These are phyloP conservation scores for Hydrozoanthus gracilis DNA, from an alignment of 92 coral and sea anemone genomes.

Conservation along the genomic window DNA sequence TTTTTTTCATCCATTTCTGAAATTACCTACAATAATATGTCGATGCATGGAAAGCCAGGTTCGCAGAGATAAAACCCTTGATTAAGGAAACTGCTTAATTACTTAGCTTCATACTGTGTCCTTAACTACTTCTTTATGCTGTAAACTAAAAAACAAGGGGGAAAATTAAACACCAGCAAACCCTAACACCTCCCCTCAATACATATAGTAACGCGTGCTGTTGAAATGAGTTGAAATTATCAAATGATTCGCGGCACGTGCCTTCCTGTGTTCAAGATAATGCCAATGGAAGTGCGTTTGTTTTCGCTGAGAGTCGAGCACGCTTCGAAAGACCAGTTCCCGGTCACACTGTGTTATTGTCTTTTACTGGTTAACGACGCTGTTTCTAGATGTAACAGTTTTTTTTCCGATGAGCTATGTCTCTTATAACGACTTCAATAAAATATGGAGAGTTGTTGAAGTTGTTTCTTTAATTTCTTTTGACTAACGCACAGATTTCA, in stretches of 20 bases:
- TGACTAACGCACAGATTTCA: not conserved
- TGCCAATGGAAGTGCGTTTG: not conserved
- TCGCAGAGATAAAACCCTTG: not conserved
- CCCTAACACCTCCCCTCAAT: not conserved
- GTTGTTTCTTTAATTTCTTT: not conserved
- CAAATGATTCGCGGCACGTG: slow-evolving; percentile 19
- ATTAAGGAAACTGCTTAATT: not conserved
- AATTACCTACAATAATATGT: not conserved
- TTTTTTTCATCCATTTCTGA: not conserved
- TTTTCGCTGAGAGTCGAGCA: not conserved
- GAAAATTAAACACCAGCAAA: not conserved
- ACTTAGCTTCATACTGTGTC: not conserved
- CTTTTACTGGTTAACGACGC: not conserved
- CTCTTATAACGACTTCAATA: not conserved
- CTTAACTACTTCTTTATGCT: not conserved
- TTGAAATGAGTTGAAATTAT: not conserved
- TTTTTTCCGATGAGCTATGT: not conserved
- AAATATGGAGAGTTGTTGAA: not conserved
- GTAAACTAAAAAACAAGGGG: not conserved
- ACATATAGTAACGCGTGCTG: slow-evolving; percentile 27
- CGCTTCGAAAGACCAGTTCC: slow-evolving; percentile 3
- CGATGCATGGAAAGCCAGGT: not conserved
- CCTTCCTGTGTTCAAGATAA: not conserved
- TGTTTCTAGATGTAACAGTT: slow-evolving; percentile 30
- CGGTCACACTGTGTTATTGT: slow-evolving; percentile 36